Evolutionary conservation across 2,797 vertebrate genomes (phyloP).

Genomic region (Poecilia wingei): DNA sequence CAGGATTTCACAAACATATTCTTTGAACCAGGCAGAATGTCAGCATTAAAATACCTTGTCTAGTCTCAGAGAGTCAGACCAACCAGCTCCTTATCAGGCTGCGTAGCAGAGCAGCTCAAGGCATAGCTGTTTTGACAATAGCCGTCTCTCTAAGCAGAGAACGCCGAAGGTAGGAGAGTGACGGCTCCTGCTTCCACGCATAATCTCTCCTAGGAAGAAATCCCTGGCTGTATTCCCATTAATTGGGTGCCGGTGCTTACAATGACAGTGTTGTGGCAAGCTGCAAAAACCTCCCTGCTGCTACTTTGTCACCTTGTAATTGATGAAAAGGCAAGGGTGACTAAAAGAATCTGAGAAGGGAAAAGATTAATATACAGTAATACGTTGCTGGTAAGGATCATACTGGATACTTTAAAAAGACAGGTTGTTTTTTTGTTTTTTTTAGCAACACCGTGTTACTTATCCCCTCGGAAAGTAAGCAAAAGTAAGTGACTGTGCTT

Average conservation of each 20-base stretch:
- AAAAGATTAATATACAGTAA: slow-evolving; percentile 19
- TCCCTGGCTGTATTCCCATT: slow-evolving; percentile 60
- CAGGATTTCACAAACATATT: neutral
- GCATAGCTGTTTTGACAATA: slow-evolving; percentile 61
- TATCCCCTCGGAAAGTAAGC: slow-evolving; percentile 8
- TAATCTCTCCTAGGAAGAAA: slow-evolving; percentile 57
- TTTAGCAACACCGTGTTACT: neutral
- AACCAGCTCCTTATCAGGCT: slow-evolving; percentile 51
- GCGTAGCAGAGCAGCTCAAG: slow-evolving; percentile 43
- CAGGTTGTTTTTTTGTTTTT: neutral
- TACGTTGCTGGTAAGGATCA: slow-evolving; percentile 2
- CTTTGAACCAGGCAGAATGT: slow-evolving; percentile 7
- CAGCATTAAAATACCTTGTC: slow-evolving; percentile 26
- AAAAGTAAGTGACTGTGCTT: neutral
- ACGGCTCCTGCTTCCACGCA: slow-evolving; percentile 43
- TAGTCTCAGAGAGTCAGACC: slow-evolving; percentile 24
- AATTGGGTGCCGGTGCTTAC: slow-evolving; percentile 57
- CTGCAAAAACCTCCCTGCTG: slow-evolving; percentile 44
- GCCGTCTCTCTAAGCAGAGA: slow-evolving; percentile 52
- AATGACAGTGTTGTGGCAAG: slow-evolving; percentile 61
- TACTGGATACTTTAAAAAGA: no score
- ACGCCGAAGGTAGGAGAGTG: slow-evolving; percentile 48
- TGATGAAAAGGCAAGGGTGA: slow-evolving; percentile 29
- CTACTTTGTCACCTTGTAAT: slow-evolving; percentile 52
- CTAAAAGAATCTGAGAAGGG: slow-evolving; percentile 20